These are phyloP conservation scores for Mellilla xanthometata DNA, from an alignment of 2,888 invertebrate species.

Conservation along the genomic window DNA sequence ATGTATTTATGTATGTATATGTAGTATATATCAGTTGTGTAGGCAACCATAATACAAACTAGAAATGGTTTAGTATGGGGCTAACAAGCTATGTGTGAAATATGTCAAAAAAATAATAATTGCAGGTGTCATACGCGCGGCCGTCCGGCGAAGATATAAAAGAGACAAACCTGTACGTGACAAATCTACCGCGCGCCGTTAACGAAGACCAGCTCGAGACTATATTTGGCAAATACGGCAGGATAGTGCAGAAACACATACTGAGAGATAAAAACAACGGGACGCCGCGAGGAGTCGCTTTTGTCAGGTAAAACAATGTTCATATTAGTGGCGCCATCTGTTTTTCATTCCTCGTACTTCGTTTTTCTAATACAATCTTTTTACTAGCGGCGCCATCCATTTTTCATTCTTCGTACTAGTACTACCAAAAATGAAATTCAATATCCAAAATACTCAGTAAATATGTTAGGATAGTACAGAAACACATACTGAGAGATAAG, in stretches of 20 bases:
- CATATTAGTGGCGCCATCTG: background rate
- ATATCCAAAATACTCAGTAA: background rate
- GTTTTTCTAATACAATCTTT: no score
- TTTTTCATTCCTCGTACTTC: no score
- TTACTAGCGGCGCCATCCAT: no score
- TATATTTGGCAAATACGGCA: conserved; percentile 93
- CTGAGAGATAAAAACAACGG: conserved; percentile 94
- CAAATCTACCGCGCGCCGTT: conserved; percentile 93
- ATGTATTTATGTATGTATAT: no score
- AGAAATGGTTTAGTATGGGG: no score
- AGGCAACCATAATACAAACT: no score
- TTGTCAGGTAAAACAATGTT: conserved; percentile 88
- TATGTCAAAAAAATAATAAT: no score
- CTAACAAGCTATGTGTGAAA: no score
- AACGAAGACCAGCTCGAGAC: conserved; percentile 92
- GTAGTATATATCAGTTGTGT: no score
- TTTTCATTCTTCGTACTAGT: no score
- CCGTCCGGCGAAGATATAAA: conserved; percentile 96
- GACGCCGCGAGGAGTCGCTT: conserved; percentile 94
- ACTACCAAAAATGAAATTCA: no score
- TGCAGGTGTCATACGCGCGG: conserved; percentile 93
- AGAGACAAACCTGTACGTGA: conserved; percentile 96
- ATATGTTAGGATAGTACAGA: background rate
- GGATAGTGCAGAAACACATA: conserved; percentile 96
- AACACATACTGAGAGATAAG: background rate